Base-by-base conservation (phyloP, 2,113 vertebrate genomes). In the Sakesphorus luctuosus region DNA sequence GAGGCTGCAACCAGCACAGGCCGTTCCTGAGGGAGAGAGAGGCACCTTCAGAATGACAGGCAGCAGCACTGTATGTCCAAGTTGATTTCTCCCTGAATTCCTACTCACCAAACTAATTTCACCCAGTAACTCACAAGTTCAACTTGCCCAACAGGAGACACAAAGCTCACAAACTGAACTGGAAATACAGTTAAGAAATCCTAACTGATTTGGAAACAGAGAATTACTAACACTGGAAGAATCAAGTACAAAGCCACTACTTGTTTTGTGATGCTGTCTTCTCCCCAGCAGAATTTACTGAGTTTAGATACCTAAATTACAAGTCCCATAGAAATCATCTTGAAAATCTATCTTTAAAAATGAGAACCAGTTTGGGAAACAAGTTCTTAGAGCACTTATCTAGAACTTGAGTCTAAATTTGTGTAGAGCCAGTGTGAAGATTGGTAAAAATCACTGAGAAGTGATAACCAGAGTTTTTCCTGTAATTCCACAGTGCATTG, bases 271-370 rank as follows among this genome's bases (percentile, higher is more conserved):
- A 58, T 55, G 49, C 11, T 31, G 8, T 29, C 31, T 40, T 46
- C 12, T 38, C 18, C 5, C 13, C 20, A 35, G 26, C 2, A 18
- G 3, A 5, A 35, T 31, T 66, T 33, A 2, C 5, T 38, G 1
- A 36, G 13, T 65, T 68, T 31, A 21, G 16, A 23, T 33, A 63
- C 4, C 7, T 38, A 26, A 68, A 94, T 53, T 20, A 36, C 6
- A 76, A 68, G 10, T 47, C 8, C 13, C n/a, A 21, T 1, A 35
- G 6, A 74, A 65, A 52, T 33, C 1, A 58, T 13, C 19, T 24
- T 36, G n/a, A 71, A 82, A 81, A 36, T 6, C 5, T 46, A 18
- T 16, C 24, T 58, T 68, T 46, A 5, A 2, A 49, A 69, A 12
- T 14, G 5, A 86, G 8, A 74, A 46, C 3, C 8, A 50, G 23